Evolutionary conservation across 2,888 invertebrate genomes (phyloP).

Genomic region (Pristionchus japonicus): DNA sequence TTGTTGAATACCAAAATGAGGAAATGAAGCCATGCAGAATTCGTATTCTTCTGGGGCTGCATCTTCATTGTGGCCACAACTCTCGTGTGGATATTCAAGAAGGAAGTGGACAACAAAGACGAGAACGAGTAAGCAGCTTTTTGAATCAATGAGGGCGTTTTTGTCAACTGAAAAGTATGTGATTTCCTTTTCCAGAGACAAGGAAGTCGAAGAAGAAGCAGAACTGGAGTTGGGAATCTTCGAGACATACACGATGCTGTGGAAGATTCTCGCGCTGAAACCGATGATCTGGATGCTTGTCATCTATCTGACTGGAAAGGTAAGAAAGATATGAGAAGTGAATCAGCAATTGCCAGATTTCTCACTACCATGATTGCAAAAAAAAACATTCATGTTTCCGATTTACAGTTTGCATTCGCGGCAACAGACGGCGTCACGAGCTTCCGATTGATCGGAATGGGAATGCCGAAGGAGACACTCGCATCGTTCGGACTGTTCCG

Average conservation of each 20-base stretch:
- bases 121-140: neutral
- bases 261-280: conserved; percentile 87
- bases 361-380: no score
- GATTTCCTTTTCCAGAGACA: conserved; percentile 17
- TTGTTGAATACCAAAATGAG: neutral
- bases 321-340: no score
- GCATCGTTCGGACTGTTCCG: conserved; percentile 93
- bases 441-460: conserved; percentile 93
- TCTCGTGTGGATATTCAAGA: conserved; percentile 89
- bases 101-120: conserved; percentile 80
- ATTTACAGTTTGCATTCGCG: conserved; percentile 88
- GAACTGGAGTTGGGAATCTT: conserved; percentile 78
- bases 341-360: no score
- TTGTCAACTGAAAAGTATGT: neutral
- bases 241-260: conserved; percentile 85
- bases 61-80: conserved; percentile 91
- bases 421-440: conserved; percentile 95
- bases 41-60: conserved; percentile 94
- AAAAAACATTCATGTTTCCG: neutral
- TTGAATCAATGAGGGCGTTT: neutral
- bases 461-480: conserved; percentile 93
- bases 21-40: conserved; percentile 80
- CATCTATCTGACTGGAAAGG: conserved; percentile 91
- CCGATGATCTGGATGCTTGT: conserved; percentile 86
- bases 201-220: conserved; percentile 77